Evolutionary conservation across 2,888 invertebrate species (phyloP), one percentile per base, ranked within the genome.

Genomic region (Caenorhabditis sulstoni): DNA sequence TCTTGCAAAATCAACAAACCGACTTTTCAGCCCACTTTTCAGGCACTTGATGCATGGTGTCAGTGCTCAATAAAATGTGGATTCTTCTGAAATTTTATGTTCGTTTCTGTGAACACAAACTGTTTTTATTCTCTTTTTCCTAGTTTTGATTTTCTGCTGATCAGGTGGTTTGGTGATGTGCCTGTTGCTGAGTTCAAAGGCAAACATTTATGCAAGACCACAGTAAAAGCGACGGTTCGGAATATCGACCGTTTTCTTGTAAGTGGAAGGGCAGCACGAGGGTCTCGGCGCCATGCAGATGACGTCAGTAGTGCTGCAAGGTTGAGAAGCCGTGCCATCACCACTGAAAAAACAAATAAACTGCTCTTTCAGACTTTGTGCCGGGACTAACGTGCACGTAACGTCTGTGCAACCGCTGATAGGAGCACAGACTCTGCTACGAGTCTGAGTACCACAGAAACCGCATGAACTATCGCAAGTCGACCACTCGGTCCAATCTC

Each of bases 361-460:
- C n/a, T n/a, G n/a, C n/a, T n/a, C n/a, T 29, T 3, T 3, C n/a
- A 57, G 16, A 12, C 37, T 44, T 20, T 41, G 2, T 41, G 41
- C 18, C 2, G n/a, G 1, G 50, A 45, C 64, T 55, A 4, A 75
- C 75, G 55, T 35, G 67, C 67, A 75, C 16, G 47, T 50, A 0
- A 67, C 67, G 9, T 66, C 66, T 4, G 74, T 18, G 29, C 76
- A 76, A 16, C 76, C 76, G 5, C 35, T 37, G 20, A 68, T 18
- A 16, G 57, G 20, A 9, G 57, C 18, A 29, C 76, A 76, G n/a
- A 41, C 29, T 58, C 76, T 62, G 29, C 14, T 76, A 0, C 76
- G 57, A 11, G 68, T 52, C 44, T 70, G 76, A 35, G 64, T 68
- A 14, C 76, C 76, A 59, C 76, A 76, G 18, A 49, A 76, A 39